A percentile compares a stretch with the other conserved stretches of the same genome.
Conservation (phyloP, 2,113 vertebrate genomes). For the Perccottus glenii region DNA sequence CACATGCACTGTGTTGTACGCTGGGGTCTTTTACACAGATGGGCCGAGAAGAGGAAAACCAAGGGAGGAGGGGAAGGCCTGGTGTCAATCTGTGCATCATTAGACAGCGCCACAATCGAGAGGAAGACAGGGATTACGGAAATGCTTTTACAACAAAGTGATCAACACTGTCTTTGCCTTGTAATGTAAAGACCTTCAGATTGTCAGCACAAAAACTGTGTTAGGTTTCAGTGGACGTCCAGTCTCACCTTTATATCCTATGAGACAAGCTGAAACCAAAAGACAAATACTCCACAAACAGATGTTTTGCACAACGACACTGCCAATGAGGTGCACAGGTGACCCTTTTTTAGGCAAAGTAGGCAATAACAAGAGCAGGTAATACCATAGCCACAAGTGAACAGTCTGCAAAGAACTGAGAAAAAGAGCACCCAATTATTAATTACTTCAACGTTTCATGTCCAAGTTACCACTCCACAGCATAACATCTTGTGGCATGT, state of each 20-base stretch:
- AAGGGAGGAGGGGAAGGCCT: slow-evolving; percentile 43
- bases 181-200: slow-evolving; percentile 26
- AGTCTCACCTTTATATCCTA: too few relatives aligned
- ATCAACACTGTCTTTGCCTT: slow-evolving; percentile 68
- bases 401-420: too few relatives aligned
- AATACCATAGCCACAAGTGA: too few relatives aligned
- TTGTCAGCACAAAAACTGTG: too few relatives aligned
- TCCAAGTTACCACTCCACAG: too few relatives aligned
- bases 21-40: slow-evolving; percentile 74
- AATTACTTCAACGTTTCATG: too few relatives aligned
- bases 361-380: not conserved
- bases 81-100: slow-evolving; percentile 79
- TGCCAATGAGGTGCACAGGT: not conserved
- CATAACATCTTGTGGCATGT: too few relatives aligned
- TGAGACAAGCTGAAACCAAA: too few relatives aligned
- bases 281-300: too few relatives aligned
- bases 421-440: too few relatives aligned
- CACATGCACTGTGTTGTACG: slow-evolving; percentile 61
- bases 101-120: slow-evolving; percentile 63
- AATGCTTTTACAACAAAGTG: slow-evolving; percentile 70
- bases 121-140: slow-evolving; percentile 69
- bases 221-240: too few relatives aligned
- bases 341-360: not conserved
- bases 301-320: too few relatives aligned
- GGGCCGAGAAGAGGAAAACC: slow-evolving; percentile 51